Conservation (phyloP, 2,113 vertebrate species). For the Ptyas mucosa region DNA sequence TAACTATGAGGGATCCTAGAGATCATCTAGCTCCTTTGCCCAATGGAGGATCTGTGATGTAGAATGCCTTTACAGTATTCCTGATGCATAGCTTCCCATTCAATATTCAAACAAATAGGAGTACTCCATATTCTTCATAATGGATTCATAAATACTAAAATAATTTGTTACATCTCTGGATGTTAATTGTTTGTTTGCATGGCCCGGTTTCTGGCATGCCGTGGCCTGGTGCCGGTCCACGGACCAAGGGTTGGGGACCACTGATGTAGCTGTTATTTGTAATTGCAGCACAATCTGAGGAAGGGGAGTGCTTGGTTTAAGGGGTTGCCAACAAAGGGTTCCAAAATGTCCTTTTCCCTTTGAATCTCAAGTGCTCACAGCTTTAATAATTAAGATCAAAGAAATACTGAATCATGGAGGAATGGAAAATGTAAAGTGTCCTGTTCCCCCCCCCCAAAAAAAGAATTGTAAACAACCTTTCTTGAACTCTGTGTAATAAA, state of each 20-base stretch:
- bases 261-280: not conserved
- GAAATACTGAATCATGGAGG: slow-evolving; percentile 28
- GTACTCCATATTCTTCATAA: not conserved
- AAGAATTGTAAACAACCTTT: slow-evolving; percentile 21
- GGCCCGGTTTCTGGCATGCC: no score
- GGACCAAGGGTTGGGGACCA: no score
- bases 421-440: slow-evolving; percentile 23
- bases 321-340: not conserved
- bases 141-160: not conserved
- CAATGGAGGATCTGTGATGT: not conserved
- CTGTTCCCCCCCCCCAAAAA: not conserved
- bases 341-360: not conserved
- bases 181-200: no score
- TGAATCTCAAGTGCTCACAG: not conserved
- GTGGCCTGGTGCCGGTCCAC: no score
- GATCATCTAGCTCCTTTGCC: not conserved
- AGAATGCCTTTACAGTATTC: not conserved
- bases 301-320: not conserved
- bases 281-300: not conserved
- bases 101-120: not conserved
- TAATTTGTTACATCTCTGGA: not conserved
- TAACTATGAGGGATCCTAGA: not conserved
- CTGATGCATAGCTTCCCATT: not conserved
- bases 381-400: not conserved
- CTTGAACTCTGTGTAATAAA: slow-evolving; percentile 38